phyloP scores from a whole-genome alignment of 2,888 invertebrate genomes.

The Bedellia somnulentella region DNA sequence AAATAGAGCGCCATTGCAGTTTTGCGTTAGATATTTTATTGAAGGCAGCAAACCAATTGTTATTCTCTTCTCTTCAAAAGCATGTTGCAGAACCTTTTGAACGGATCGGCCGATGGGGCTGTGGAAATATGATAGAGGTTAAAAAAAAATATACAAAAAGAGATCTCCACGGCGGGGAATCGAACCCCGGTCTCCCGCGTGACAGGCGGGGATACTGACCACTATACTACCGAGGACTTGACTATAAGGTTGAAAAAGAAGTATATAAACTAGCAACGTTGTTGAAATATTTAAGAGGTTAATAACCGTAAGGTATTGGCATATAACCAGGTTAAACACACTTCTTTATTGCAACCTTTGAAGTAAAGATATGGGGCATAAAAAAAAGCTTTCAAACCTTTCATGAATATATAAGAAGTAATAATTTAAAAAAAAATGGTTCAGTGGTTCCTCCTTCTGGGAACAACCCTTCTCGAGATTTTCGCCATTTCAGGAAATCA shows the following conservation, averaged over 20 bases:
- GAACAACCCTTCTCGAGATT: too few relatives aligned
- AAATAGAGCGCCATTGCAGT: constrained; percentile 65
- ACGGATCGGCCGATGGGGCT: constrained; percentile 54
- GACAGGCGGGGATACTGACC: constrained; percentile 63
- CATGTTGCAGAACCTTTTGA: constrained; percentile 53
- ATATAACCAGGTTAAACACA: too few relatives aligned
- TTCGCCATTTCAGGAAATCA: too few relatives aligned
- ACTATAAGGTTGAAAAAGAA: constrained; percentile 12
- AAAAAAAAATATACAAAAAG: constrained; percentile 1
- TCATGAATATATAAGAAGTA: not conserved
- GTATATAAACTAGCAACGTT: too few relatives aligned
- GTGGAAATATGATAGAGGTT: constrained; percentile 13
- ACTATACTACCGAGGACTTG: constrained; percentile 48
- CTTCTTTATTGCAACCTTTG: too few relatives aligned
- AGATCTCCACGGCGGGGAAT: constrained; percentile 12
- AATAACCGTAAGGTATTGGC: too few relatives aligned
- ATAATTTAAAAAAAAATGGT: too few relatives aligned
- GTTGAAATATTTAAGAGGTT: too few relatives aligned
- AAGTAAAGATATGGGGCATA: not conserved
- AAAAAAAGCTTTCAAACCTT: not conserved
- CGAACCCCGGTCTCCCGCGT: constrained; percentile 60
- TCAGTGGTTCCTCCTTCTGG: too few relatives aligned
- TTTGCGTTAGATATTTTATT: constrained; percentile 60
- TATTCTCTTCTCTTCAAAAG: constrained; percentile 58
- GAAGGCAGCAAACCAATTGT: constrained; percentile 68